Conservation (phyloP, 2,113 vertebrate genomes). For the Clarias macrocephalus region DNA sequence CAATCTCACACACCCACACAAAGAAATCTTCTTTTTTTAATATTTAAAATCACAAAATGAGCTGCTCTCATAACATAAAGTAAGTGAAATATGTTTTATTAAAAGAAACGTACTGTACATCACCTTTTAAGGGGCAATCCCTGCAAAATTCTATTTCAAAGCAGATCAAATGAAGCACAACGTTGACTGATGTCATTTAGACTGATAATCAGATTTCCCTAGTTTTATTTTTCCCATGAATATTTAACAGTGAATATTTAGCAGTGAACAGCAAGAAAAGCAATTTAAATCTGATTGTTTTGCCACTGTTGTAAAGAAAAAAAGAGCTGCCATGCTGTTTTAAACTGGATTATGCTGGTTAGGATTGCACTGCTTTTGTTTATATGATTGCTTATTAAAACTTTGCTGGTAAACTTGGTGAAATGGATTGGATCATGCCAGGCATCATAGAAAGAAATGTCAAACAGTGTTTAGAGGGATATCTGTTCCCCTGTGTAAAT, state of each 20-base stretch:
- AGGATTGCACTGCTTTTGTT: background rate
- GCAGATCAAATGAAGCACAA: background rate
- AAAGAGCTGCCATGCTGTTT: background rate
- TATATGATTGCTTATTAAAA: background rate
- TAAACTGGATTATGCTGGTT: background rate
- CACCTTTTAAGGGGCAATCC: background rate
- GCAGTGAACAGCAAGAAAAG: slow-evolving; percentile 1
- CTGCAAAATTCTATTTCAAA: background rate
- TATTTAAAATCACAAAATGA: background rate
- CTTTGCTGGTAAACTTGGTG: background rate
- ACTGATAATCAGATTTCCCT: slow-evolving; percentile 25
- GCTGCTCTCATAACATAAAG: background rate
- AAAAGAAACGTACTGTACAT: background rate
- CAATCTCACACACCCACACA: too few species aligned
- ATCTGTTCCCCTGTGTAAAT: slow-evolving; percentile 8
- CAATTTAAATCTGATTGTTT: slow-evolving; percentile 18
- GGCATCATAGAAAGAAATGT: slow-evolving; percentile 4
- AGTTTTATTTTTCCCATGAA: slow-evolving; percentile 10
- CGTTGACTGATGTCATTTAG: slow-evolving; percentile 18
- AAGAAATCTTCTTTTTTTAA: background rate
- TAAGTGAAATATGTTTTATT: background rate
- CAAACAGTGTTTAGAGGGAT: slow-evolving; percentile 12
- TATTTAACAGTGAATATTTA: slow-evolving; percentile 46
- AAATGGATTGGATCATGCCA: background rate
- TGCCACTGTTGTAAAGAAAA: background rate